A percentile compares a stretch with the other conserved stretches of the same genome.
These are phyloP conservation scores for Mythimna albipuncta DNA, from an alignment of 2,888 invertebrate genomes.

Conservation along the genomic window DNA sequence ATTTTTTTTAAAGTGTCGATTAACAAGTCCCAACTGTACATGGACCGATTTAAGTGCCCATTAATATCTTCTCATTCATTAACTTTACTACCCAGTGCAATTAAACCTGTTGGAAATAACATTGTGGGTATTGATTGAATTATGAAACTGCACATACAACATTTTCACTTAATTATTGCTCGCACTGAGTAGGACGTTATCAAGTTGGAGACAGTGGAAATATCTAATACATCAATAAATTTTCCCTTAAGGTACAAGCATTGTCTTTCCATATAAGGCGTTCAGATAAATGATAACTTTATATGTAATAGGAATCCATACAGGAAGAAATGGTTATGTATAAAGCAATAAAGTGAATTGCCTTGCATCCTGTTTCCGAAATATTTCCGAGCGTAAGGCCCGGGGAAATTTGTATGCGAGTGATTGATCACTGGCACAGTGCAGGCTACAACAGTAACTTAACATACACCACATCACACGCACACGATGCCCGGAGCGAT, in stretches of 20 bases:
- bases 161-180: not conserved
- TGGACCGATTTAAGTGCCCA: conserved; percentile 25
- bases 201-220: not conserved
- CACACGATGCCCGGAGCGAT: conserved; percentile 36
- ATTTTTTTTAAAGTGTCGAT: conserved; percentile 33
- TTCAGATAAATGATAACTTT: conserved; percentile 40
- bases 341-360: conserved; percentile 75
- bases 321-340: conserved; percentile 65
- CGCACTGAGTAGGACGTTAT: not conserved
- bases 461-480: conserved; percentile 33
- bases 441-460: conserved; percentile 60
- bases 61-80: conserved; percentile 41
- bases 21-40: conserved; percentile 24
- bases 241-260: conserved; percentile 21
- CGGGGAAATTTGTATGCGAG: conserved; percentile 69
- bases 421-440: conserved; percentile 76
- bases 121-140: conserved; percentile 26
- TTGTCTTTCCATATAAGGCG: conserved; percentile 28
- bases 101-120: conserved; percentile 20
- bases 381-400: conserved; percentile 61
- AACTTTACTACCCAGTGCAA: conserved; percentile 26
- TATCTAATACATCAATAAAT: conserved; percentile 5
- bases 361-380: conserved; percentile 74
- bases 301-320: conserved; percentile 54
- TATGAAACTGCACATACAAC: not conserved